phyloP scores from a whole-genome alignment of 1,140 invertebrate genomes.

The Drosophila simulans region DNA sequence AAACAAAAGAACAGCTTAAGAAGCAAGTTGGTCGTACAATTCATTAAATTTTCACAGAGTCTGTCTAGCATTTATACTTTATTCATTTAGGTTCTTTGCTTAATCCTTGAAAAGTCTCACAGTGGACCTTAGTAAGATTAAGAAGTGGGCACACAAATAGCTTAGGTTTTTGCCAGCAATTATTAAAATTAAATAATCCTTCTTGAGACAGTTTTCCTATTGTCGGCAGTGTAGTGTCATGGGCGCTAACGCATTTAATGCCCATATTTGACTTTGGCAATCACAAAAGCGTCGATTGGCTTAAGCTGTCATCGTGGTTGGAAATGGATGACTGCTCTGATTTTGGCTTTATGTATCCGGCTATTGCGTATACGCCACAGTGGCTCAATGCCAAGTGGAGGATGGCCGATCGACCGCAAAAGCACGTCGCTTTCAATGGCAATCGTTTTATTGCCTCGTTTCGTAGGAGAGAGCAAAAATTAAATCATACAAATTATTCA shows the following conservation, averaged over 20 bases:
- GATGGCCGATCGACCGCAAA: conserved; percentile 55
- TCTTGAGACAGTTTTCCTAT: conserved; percentile 30
- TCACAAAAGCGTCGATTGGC: conserved; percentile 57
- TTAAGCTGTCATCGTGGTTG: conserved; percentile 67
- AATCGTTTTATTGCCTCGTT: conserved; percentile 71
- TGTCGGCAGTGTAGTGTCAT: conserved; percentile 22
- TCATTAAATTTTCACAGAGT: conserved; percentile 7
- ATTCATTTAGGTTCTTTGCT: conserved; percentile 32
- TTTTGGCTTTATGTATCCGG: conserved; percentile 41
- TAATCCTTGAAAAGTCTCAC: conserved; percentile 17
- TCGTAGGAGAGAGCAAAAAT: conserved; percentile 63
- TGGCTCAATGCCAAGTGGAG: conserved; percentile 5
- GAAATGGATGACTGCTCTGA: conserved; percentile 40
- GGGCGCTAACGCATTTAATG: conserved; percentile 44
- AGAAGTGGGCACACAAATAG: not conserved
- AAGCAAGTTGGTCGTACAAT: conserved; percentile 7
- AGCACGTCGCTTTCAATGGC: conserved; percentile 53
- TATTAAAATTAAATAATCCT: conserved; percentile 29
- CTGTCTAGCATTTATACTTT: conserved; percentile 7
- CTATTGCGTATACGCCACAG: conserved; percentile 55
- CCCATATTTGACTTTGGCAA: conserved; percentile 70
- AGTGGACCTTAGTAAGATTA: not conserved
- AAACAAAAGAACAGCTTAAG: conserved; percentile 4
- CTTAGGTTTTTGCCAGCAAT: not conserved
- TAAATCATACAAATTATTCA: conserved; percentile 82